phyloP scores from a whole-genome alignment of 2,888 invertebrate genomes.

The Rhogogaster chlorosoma region DNA sequence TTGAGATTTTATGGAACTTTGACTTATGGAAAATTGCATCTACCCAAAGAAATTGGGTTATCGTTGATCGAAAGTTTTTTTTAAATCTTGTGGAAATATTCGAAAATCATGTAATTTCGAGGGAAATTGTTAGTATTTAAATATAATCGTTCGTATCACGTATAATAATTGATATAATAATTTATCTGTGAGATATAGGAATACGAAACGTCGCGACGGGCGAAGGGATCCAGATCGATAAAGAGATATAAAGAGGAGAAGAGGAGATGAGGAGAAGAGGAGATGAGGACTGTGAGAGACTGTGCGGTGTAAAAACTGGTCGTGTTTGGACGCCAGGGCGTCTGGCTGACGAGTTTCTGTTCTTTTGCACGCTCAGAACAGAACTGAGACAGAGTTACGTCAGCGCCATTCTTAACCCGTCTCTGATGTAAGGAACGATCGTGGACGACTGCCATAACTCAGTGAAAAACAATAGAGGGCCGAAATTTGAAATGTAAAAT shows the following conservation, averaged over 20 bases:
- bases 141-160: neutral
- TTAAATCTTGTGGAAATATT: too few relatives aligned
- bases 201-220: neutral
- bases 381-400: slow-evolving; percentile 55
- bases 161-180: neutral
- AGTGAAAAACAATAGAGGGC: slow-evolving; percentile 61
- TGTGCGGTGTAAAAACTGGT: slow-evolving; percentile 33
- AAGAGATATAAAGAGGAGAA: neutral
- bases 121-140: too few relatives aligned
- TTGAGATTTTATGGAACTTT: too few relatives aligned
- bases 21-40: too few relatives aligned
- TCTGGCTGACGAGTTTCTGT: slow-evolving; percentile 53
- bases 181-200: neutral
- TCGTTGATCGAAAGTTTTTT: too few relatives aligned
- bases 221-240: neutral
- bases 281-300: slow-evolving; percentile 49
- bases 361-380: neutral
- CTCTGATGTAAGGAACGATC: slow-evolving; percentile 60
- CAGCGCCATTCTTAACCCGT: slow-evolving; percentile 56
- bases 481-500: slow-evolving; percentile 7
- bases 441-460: slow-evolving; percentile 64
- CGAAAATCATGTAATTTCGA: too few relatives aligned
- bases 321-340: slow-evolving; percentile 59
- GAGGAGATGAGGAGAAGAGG: slow-evolving; percentile 1
- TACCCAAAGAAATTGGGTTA: too few relatives aligned